Conservation (phyloP, 2,113 vertebrate genomes). For the Triplophysa dalaica region DNA sequence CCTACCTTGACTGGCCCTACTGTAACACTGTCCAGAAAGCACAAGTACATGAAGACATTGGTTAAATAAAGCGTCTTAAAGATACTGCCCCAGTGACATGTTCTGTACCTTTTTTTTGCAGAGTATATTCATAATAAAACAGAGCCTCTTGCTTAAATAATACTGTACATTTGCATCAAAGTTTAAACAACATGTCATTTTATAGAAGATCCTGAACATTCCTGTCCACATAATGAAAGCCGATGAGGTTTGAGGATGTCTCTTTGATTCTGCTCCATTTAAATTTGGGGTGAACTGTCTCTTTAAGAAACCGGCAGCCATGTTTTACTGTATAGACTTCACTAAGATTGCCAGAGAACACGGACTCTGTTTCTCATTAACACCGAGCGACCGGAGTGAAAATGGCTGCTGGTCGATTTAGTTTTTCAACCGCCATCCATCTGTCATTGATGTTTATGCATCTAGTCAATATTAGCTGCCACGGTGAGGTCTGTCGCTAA, state of each 20-base stretch:
- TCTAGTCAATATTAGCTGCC: conserved; percentile 41
- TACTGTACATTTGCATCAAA: no score
- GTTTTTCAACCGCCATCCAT: conserved; percentile 18
- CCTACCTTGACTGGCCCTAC: no score
- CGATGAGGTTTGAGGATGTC: no score
- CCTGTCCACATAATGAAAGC: no score
- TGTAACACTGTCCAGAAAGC: neutral
- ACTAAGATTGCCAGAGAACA: neutral
- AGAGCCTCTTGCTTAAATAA: no score
- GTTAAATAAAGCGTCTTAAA: no score
- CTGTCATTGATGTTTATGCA: conserved; percentile 24
- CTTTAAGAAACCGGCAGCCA: neutral
- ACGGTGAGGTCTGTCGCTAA: conserved; percentile 34
- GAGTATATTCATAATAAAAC: no score
- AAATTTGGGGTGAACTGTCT: neutral
- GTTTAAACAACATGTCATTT: no score
- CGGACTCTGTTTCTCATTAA: neutral
- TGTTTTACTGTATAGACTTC: neutral
- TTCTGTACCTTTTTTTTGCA: no score
- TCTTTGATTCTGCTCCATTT: neutral
- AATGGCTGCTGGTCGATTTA: conserved; percentile 18
- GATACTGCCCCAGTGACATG: no score
- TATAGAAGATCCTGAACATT: no score
- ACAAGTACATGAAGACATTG: no score
- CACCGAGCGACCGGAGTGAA: neutral